A percentile compares a stretch with the other conserved stretches of the same genome.
Conservation (phyloP, 1,140 invertebrate genomes). For the Ceratina japonica region DNA sequence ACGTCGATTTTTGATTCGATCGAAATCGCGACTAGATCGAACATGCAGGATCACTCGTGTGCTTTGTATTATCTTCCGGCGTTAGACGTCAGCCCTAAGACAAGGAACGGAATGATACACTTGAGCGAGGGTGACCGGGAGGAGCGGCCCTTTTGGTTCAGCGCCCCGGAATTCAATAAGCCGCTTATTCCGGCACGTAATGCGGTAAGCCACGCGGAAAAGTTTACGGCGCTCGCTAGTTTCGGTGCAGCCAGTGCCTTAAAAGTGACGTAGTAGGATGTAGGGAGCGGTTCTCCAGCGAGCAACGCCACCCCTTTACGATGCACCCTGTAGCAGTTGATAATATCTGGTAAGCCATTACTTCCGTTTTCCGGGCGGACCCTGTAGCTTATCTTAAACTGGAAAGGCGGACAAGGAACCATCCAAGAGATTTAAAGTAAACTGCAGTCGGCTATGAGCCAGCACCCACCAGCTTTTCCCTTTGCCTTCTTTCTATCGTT, state of each 20-base stretch:
- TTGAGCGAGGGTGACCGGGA: conserved; percentile 43
- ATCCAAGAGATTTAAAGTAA: conserved; percentile 68
- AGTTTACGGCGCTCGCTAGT: conserved; percentile 62
- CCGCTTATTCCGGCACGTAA: conserved; percentile 62
- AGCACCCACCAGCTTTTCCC: conserved; percentile 17
- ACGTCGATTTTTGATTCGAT: neutral
- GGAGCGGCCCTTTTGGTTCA: conserved; percentile 53
- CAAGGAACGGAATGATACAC: neutral
- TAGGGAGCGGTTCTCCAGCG: conserved; percentile 49
- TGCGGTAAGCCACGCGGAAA: conserved; percentile 61
- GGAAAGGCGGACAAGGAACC: conserved; percentile 65
- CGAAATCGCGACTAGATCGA: too few relatives aligned
- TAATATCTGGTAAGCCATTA: conserved; percentile 69
- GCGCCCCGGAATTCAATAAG: conserved; percentile 60
- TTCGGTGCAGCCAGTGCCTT: conserved; percentile 56
- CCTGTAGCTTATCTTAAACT: conserved; percentile 67
- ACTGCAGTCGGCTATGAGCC: conserved; percentile 61
- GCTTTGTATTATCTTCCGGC: too few relatives aligned
- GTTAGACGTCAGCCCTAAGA: too few relatives aligned
- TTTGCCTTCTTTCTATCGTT: conserved; percentile 14
- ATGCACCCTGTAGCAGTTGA: conserved; percentile 60
- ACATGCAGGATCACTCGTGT: too few relatives aligned
- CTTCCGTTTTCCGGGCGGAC: conserved; percentile 66
- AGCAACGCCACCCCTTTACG: conserved; percentile 53
- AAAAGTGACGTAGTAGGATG: conserved; percentile 59